Percentiles rank a stretch among this genome's conserved stretches.
phyloP scores from a whole-genome alignment of 2,888 invertebrate genomes.

The Macrophya annulata region DNA sequence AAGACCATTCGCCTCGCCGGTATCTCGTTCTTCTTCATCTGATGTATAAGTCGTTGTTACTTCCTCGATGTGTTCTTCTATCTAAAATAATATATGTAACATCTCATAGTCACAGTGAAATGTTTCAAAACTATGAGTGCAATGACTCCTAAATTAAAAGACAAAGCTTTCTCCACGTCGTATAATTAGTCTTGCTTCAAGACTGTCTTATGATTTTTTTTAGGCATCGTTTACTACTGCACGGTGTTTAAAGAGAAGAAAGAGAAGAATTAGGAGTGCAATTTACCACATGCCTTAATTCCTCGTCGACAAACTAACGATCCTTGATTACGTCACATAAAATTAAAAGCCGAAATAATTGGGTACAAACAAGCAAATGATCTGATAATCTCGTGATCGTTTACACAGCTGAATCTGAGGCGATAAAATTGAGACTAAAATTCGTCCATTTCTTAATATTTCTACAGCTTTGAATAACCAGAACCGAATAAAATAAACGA shows the following conservation, averaged over 20 bases:
- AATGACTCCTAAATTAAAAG: conserved; percentile 38
- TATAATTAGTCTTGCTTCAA: background rate
- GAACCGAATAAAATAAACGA: background rate
- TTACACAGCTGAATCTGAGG: background rate
- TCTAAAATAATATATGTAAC: conserved; percentile 68
- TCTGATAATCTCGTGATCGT: background rate
- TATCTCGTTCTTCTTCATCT: conserved; percentile 74
- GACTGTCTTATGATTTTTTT: background rate
- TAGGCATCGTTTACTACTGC: background rate
- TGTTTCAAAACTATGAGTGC: background rate
- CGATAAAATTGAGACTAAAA: background rate
- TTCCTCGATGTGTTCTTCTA: conserved; percentile 80
- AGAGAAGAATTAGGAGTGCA: background rate
- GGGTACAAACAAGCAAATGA: background rate
- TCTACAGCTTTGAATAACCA: background rate
- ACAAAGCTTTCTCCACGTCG: conserved; percentile 34
- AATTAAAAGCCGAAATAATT: background rate
- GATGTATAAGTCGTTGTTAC: conserved; percentile 77
- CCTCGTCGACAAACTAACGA: background rate
- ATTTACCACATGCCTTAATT: background rate
- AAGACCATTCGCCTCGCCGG: conserved; percentile 69
- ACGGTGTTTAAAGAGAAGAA: background rate
- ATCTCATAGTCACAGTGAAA: background rate
- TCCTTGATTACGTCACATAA: background rate
- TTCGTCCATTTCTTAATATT: background rate